Evolutionary conservation across 2,888 invertebrate genomes (phyloP).

Genomic region (Noctua janthina): DNA sequence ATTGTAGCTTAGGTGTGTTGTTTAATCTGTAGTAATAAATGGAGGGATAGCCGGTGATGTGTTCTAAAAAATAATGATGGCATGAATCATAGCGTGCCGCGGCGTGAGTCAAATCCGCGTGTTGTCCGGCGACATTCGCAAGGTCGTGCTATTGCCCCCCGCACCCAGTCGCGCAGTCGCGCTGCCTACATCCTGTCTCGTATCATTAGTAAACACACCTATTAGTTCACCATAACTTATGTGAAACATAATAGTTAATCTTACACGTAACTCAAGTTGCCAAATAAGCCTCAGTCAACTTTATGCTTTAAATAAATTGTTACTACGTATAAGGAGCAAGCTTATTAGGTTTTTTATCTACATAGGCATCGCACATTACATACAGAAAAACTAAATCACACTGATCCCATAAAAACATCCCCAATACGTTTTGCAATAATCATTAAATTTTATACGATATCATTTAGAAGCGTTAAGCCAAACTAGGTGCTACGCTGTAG

Average conservation of each 20-base stretch:
- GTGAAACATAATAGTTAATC: conserved; percentile 26
- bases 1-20: conserved; percentile 57
- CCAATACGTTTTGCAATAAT: conserved; percentile 47
- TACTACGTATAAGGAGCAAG: conserved; percentile 8
- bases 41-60: conserved; percentile 44
- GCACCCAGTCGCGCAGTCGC: conserved; percentile 59
- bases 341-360: conserved; percentile 23
- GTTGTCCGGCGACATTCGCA: conserved; percentile 81
- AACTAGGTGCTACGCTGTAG: conserved; percentile 62
- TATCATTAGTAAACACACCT: conserved; percentile 61
- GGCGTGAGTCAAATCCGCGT: conserved; percentile 76
- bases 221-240: conserved; percentile 49
- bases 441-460: conserved; percentile 46
- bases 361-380: conserved; percentile 16
- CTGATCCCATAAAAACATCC: conserved; percentile 19
- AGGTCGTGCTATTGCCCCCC: conserved; percentile 81
- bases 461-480: conserved; percentile 47
- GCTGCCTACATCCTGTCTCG: conserved; percentile 73
- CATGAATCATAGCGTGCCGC: conserved; percentile 75
- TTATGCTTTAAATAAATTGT: conserved; percentile 33
- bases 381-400: conserved; percentile 25
- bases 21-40: conserved; percentile 58
- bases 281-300: conserved; percentile 13
- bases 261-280: conserved; percentile 30
- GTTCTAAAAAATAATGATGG: conserved; percentile 63